Evolutionary conservation across 1,140 invertebrate genomes (phyloP).

Genomic region (Vollenhovia emeryi): DNA sequence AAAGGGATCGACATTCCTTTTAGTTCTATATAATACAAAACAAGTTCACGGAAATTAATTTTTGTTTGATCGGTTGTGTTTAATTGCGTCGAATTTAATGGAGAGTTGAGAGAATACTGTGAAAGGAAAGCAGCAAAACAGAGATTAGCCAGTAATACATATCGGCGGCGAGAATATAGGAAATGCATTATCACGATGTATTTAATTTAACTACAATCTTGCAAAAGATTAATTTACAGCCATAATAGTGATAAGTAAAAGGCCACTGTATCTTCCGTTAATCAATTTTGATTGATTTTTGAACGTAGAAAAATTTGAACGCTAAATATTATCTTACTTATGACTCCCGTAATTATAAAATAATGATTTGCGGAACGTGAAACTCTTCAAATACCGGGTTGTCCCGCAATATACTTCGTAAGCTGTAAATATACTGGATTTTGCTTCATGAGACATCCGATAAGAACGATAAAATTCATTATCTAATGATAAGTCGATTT

Average conservation of each 20-base stretch:
- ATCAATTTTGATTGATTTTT: neutral
- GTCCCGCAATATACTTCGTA: neutral
- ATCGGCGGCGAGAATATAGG: neutral
- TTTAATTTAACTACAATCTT: neutral
- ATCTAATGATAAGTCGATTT: constrained; percentile 13
- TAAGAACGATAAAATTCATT: constrained; percentile 27
- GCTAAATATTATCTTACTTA: neutral
- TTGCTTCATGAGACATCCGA: neutral
- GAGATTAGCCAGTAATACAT: neutral
- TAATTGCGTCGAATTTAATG: neutral
- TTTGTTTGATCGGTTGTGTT: neutral
- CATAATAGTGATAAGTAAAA: neutral
- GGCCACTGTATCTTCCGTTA: neutral
- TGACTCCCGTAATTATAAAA: neutral
- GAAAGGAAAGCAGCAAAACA: neutral
- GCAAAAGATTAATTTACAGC: neutral
- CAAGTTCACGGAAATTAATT: neutral
- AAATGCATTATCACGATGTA: neutral
- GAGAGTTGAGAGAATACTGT: neutral
- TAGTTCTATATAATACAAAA: neutral
- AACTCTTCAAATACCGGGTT: neutral
- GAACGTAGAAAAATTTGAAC: neutral
- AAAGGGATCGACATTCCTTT: neutral
- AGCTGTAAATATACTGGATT: neutral
- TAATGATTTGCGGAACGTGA: neutral